Evolutionary conservation across 2,888 invertebrate species (phyloP), one percentile per base, ranked within the genome.

Genomic region (Heliconius aoede): DNA sequence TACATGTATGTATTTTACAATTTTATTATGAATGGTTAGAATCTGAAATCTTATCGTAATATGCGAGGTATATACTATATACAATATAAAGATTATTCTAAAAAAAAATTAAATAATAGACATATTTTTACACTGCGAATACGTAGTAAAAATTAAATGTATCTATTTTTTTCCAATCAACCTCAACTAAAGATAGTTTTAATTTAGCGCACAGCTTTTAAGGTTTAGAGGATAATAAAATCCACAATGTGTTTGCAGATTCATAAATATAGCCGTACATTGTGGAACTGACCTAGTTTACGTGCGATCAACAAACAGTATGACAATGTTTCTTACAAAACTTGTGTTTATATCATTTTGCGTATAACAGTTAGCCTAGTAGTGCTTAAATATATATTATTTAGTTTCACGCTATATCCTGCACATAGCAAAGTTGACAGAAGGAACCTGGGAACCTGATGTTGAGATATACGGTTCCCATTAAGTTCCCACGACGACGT

Each of bases 241-340:
- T 62, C 18, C 40, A 62, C 69, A 71, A 73, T 74, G 64, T 75
- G 77, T 77, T 77, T 75, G 46, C 76, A 32, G 60, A 72, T 74
- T 60, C 64, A 74, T 79, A 78, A 74, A 78, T 76, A 72, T 67
- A 73, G 73, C 69, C 64, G 62, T 62, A 73, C 77, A 64, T 75
- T 71, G 75, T 72, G 67, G 58, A 78, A 74, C 40, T 73, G 79
- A 79, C 79, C 76, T 72, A 78, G 46, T 78, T 77, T 46, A 61
- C 26, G 36, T 62, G 60, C 68, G 51, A 72, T 61, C 71, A 62
- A 72, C 71, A 71, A 77, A 77, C 76, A 76, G 73, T 71, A 67
- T 72, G 76, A 79, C 79, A 76, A 46, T 74, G 76, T 76, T 76
- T 79, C 51, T 62, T 58, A 69, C 30, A 32, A 55, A 46, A 46